Conservation (phyloP, 2,888 invertebrate genomes). For the Tipula unca region DNA sequence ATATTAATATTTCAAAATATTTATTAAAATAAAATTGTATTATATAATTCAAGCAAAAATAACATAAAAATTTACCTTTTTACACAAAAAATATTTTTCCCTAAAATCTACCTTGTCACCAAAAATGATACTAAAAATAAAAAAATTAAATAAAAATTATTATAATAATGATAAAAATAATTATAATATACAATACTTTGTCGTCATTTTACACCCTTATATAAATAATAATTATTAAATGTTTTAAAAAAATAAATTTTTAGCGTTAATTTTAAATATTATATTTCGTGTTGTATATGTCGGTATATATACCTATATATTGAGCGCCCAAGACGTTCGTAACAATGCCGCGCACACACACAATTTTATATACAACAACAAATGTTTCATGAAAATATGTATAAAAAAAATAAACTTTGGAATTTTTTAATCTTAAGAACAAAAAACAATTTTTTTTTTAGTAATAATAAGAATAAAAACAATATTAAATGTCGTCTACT, state of each 20-base stretch:
- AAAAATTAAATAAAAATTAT: not conserved
- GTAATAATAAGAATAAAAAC: constrained; percentile 8
- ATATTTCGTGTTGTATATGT: not conserved
- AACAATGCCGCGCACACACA: not conserved
- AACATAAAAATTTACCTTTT: not conserved
- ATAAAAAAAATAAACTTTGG: not conserved
- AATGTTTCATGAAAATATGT: not conserved
- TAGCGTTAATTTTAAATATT: not conserved
- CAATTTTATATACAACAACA: not conserved
- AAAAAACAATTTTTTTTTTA: not conserved
- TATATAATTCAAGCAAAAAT: not conserved
- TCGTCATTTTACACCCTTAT: not conserved
- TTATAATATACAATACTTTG: not conserved
- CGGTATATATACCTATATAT: too few relatives aligned
- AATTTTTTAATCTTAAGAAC: not conserved
- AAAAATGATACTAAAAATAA: not conserved
- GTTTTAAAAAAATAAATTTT: not conserved
- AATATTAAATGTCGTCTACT: constrained; percentile 8
- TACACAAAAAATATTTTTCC: not conserved
- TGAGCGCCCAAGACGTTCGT: not conserved
- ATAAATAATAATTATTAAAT: not conserved
- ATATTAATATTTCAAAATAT: not conserved
- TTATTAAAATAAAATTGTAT: not conserved
- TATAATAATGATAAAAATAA: constrained; percentile 1
- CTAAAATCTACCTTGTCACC: constrained; percentile 4